phyloP scores from a whole-genome alignment of 1,140 invertebrate genomes.

The Uloborus diversus region DNA sequence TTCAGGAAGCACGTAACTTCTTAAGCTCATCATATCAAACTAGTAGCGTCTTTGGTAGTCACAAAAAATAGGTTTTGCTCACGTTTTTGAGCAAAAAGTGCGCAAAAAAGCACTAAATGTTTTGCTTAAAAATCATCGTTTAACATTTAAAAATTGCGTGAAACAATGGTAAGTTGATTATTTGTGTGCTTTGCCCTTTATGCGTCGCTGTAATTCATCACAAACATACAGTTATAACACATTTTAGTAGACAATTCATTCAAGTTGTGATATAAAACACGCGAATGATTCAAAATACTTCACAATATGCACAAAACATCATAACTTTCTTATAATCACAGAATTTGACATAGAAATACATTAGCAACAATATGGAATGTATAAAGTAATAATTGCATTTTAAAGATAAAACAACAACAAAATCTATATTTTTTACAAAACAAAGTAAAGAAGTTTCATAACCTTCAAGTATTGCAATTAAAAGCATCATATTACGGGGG shows the following conservation, averaged over 20 bases:
- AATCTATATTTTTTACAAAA: neutral
- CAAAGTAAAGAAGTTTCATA: neutral
- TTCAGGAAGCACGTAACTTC: too few species aligned
- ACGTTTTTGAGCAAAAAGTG: too few species aligned
- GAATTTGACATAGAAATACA: constrained; percentile 54
- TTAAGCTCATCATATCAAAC: too few species aligned
- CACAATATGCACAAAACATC: constrained; percentile 47
- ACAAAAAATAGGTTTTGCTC: too few species aligned
- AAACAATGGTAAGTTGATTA: neutral
- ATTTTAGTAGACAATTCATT: neutral
- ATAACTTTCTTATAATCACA: constrained; percentile 50
- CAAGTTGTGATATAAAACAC: constrained; percentile 10
- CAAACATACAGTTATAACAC: neutral
- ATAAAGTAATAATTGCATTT: constrained; percentile 30
- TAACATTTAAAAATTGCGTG: neutral
- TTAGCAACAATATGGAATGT: constrained; percentile 43
- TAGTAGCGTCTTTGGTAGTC: too few species aligned
- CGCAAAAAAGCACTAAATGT: neutral
- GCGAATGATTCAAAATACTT: constrained; percentile 14
- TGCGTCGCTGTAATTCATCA: neutral
- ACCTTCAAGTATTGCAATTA: too few species aligned
- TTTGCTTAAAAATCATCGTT: neutral
- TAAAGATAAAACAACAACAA: constrained; percentile 5
- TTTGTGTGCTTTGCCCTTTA: neutral
- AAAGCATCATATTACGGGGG: neutral